Base-by-base conservation (phyloP, 2,797 vertebrate genomes). In the Poeciliopsis presidionis region DNA sequence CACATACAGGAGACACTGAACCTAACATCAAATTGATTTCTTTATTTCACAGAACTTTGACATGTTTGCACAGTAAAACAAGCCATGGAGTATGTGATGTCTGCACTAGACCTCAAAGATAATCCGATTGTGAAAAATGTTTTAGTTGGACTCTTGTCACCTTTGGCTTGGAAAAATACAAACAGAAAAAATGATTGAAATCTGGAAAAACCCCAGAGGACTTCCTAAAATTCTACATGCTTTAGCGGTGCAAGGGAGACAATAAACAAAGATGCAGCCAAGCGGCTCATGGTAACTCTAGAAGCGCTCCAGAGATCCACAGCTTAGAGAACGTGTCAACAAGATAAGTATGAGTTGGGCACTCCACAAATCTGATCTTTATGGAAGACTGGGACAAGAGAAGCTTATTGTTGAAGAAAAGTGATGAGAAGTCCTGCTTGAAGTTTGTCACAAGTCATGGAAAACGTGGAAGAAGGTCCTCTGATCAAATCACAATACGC, bases 61-160 rank as follows among this genome's bases (percentile, higher is more conserved):
- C 61, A 33, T 63, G 61, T 65, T 41, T 65, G 63, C 33, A 65
- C 61, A 36, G 61, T 65, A 39, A 65, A 61, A 33, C 59, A 18
- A 36, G 16, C 30, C 3, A 5, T 63, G 18, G 30, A 63, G 7
- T 39, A 22, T 0, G 7, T 65, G 36, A 5, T 22, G 36, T 39
- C 3, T 39, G 36, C 36, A 22, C 18, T 12, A 22, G 20, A 39
- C 63, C 63, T 39, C 63, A 39, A 39, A 39, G 16, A 36, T 6
- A 63, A 2, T 18, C 33, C 36, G 59, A 33, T 63, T 36, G 33
- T 36, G 9, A 39, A 36, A 65, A 65, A 4, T 36, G 30, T 33
- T 63, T 36, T 1, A 36, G 14, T 36, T 63, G 59, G 30, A 18
- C 59, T 63, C 30, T 36, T 36, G 57, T 33, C 14, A 65, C 61